Base-by-base conservation (phyloP, 1,140 invertebrate species). In the Musca vetustissima region DNA sequence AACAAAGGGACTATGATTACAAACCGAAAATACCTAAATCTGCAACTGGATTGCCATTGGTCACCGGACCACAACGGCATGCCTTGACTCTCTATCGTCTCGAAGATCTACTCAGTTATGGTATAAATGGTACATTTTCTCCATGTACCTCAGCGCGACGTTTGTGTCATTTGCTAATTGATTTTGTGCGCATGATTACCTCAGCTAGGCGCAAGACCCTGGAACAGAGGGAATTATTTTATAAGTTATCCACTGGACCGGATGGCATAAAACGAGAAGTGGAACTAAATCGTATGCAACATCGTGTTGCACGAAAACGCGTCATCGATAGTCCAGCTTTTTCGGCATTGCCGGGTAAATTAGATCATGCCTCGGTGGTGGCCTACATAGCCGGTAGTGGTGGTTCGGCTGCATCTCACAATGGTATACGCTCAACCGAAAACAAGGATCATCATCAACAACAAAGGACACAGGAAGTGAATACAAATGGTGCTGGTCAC, bases 291-390 rank as follows among this genome's bases (percentile, higher is more conserved):
- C 79, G 81, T n/a, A 83, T 86, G 65, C 77, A 93, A 87, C 84
- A 87, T 89, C 73, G 80, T 32, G 78, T 73, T 6, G 80, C 78
- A 24, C 73, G 80, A 11, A 82, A 82, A 55, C 73, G 80, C 0
- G 69, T 80, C 28, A 77, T 82, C 0, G 80, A 82, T 61, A 80
- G 80, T 69, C 76, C 73, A 25, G 72, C 75, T 14, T 87, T 88
- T 65, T 83, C 88, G 77, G 89, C 76, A 0, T 55, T 96, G 70
- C 94, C 95, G 1, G 95, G 95, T n/a, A 97, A 97, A 83, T 83
- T 97, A 67, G 95, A 97, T 83, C 95, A 97, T 82, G 95, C 95
- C 19, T 92, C 92, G 9, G 89, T 95, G 19, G 91, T 94, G 52
- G 93, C 93, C 0, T 94, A 91, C 75, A 89, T 90, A 73, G 90